phyloP scores from a whole-genome alignment of 2,888 invertebrate species.

The Platycheirus rosarum region DNA sequence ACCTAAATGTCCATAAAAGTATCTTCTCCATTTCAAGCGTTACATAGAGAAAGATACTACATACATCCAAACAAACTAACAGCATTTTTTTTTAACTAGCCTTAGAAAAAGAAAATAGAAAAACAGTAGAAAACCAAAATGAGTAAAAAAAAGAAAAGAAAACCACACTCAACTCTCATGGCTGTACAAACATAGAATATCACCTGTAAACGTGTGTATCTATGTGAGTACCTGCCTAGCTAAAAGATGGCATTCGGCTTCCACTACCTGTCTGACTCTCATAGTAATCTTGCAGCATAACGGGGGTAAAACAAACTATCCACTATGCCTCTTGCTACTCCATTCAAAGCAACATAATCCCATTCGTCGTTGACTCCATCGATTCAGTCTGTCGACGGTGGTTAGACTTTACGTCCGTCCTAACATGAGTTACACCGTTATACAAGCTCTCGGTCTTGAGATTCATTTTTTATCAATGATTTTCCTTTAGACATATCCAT shows the following conservation, averaged over 20 bases:
- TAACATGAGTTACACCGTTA: slow-evolving; percentile 54
- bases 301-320: slow-evolving; percentile 62
- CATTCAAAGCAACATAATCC: slow-evolving; percentile 57
- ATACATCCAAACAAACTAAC: slow-evolving; percentile 43
- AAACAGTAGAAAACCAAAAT: slow-evolving; percentile 56
- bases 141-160: slow-evolving; percentile 38
- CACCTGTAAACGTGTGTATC: slow-evolving; percentile 58
- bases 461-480: slow-evolving; percentile 50
- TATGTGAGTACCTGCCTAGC: slow-evolving; percentile 16
- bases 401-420: slow-evolving; percentile 67
- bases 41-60: slow-evolving; percentile 11
- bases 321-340: slow-evolving; percentile 20
- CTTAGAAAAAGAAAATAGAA: slow-evolving; percentile 31
- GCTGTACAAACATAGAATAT: slow-evolving; percentile 35
- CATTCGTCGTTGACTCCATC: slow-evolving; percentile 66
- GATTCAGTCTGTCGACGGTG: slow-evolving; percentile 69
- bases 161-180: slow-evolving; percentile 42
- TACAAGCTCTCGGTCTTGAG: slow-evolving; percentile 45
- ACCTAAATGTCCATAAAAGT: slow-evolving; percentile 65
- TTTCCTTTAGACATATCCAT: slow-evolving; percentile 15
- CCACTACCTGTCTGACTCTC: slow-evolving; percentile 17
- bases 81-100: slow-evolving; percentile 47
- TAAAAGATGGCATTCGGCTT: slow-evolving; percentile 47
- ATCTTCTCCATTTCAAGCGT: slow-evolving; percentile 43
- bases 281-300: slow-evolving; percentile 39